These are phyloP conservation scores for Hemichromis elongatus DNA, from an alignment of 2,113 vertebrate genomes.

Conservation along the genomic window DNA sequence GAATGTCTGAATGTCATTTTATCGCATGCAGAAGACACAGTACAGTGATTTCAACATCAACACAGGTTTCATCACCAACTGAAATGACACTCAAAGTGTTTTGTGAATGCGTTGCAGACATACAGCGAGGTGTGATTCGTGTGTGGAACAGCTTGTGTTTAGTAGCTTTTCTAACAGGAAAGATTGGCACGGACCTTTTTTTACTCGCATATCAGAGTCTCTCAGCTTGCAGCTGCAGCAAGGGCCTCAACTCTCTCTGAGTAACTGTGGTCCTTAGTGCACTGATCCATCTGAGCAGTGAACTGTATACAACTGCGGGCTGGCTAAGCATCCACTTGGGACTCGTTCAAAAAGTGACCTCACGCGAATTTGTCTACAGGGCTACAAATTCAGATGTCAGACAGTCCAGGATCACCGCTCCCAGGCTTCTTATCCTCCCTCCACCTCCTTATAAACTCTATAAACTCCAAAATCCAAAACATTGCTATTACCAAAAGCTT, in stretches of 20 bases:
- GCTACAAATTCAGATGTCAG: background rate
- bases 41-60: background rate
- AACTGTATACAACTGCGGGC: background rate
- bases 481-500: background rate
- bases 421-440: background rate
- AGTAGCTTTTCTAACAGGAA: background rate
- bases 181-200: background rate
- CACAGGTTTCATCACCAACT: background rate
- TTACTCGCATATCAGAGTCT: background rate
- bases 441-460: background rate
- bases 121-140: background rate
- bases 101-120: background rate
- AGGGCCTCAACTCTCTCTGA: background rate
- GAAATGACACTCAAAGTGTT: background rate
- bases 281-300: constrained; percentile 6
- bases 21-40: background rate
- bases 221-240: background rate
- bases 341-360: background rate
- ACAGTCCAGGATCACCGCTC: background rate
- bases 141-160: background rate
- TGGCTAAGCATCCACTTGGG: background rate
- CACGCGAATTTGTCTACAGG: background rate
- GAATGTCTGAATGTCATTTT: background rate
- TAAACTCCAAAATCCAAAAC: background rate
- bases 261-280: background rate